A percentile compares a stretch with the other conserved stretches of the same genome.
Evolutionary conservation across 2,797 vertebrate genomes (phyloP).

Genomic region (Xenops minutus): DNA sequence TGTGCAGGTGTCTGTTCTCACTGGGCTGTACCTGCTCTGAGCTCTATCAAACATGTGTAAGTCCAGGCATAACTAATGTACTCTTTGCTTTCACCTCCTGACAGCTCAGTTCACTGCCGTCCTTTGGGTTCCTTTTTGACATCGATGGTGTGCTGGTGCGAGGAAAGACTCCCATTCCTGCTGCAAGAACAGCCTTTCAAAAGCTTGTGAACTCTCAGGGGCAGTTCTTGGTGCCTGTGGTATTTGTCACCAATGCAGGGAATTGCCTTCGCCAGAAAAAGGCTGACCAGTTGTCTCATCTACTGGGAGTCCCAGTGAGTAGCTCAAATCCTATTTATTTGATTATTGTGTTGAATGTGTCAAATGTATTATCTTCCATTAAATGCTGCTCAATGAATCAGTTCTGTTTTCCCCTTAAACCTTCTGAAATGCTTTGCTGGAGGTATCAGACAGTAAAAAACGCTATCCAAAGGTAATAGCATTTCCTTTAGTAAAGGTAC

Average conservation of each 20-base stretch:
- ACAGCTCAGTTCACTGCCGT: conserved; percentile 68
- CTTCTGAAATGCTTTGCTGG: background rate
- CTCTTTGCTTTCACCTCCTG: conserved; percentile 2
- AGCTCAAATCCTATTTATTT: background rate
- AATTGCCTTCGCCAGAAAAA: conserved; percentile 86
- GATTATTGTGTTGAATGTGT: background rate
- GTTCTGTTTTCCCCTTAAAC: background rate
- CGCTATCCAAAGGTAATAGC: background rate
- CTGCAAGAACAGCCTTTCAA: conserved; percentile 81
- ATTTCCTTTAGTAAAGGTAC: background rate
- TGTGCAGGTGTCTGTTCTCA: background rate
- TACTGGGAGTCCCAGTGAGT: conserved; percentile 87
- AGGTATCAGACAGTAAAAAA: background rate
- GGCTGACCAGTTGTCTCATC: conserved; percentile 83
- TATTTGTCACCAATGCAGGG: conserved; percentile 91
- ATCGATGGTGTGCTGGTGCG: conserved; percentile 89
- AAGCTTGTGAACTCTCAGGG: conserved; percentile 83
- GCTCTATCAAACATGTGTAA: rapidly evolving
- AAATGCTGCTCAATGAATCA: background rate
- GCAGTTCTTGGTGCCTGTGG: conserved; percentile 84
- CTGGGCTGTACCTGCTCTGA: background rate
- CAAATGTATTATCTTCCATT: background rate
- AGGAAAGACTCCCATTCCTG: conserved; percentile 83
- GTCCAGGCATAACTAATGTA: background rate
- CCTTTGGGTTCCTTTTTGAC: conserved; percentile 86